Base-by-base conservation (phyloP, 2,797 vertebrate genomes). In the Sebastes cheni region DNA sequence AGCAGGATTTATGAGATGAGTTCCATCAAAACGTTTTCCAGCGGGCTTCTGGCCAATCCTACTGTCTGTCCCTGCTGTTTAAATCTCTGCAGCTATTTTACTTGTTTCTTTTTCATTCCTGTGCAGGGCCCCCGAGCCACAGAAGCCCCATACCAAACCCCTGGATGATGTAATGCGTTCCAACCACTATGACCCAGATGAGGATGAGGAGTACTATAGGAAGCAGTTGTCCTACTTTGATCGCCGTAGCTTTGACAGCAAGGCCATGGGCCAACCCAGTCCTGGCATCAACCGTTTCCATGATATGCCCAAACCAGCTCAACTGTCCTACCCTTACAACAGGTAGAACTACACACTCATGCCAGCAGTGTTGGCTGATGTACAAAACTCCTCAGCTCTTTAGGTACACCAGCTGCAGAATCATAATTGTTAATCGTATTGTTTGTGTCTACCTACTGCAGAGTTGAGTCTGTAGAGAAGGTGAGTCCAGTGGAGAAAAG, bases 211-310 rank as follows among this genome's bases (percentile, higher is more conserved):
- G 62, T 98, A 98, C 78, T 99, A 99, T 72, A 96, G 97, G 67
- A 99, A 99, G 83, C 99, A 99, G 93, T 95, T 99, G 85, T 99
- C 99, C 0, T 99, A 97, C 92, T 99, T 99, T 46, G 98, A 99
- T 80, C 97, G 98, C 20, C 96, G 98, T 65, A 98, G 95, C 91
- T 99, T 98, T 55, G 99, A 99, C 68, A 97, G 93, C 79, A 99
- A 99, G 89, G 95, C 97, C 27, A 92, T 96, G 60, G 84, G 92
- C 0, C 97, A 97, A 71, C 93, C 95, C 11, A 18, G 61, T 64
- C 87, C 96, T 72, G 91, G 96, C 87, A 87, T 96, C 79, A 96
- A 94, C 90, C 97, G 97, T 73, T 97, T 96, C 84, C 93, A 97
- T 16, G 98, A 99, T 75, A 91, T 96, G 68, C 82, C 95, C 75